Conservation (phyloP, 2,113 vertebrate species). For the Pseudolaguvia tuberculata region DNA sequence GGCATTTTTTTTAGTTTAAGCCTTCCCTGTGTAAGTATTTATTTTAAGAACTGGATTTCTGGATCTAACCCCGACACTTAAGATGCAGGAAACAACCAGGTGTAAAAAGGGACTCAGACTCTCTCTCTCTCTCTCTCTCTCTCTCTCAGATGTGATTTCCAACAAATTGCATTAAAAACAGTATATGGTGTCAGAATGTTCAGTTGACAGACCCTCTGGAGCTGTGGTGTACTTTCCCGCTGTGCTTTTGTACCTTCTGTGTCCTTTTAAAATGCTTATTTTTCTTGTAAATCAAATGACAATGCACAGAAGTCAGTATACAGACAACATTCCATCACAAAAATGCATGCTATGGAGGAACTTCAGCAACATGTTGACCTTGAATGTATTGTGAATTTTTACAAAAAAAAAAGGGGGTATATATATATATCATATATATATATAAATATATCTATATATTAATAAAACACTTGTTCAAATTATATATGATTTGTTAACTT, state of each 20-base stretch:
- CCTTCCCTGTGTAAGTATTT: background rate
- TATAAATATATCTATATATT: conserved; percentile 79
- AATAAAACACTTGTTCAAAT: conserved; percentile 73
- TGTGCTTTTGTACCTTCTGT: conserved; percentile 43
- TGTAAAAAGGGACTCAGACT: background rate
- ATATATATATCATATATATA: no score
- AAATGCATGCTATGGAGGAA: conserved; percentile 75
- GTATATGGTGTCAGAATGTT: background rate
- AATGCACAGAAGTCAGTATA: conserved; percentile 56
- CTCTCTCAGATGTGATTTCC: background rate
- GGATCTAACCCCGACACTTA: background rate
- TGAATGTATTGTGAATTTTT: conserved; percentile 82
- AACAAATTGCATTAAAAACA: no score
- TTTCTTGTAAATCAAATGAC: conserved; percentile 54
- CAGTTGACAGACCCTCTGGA: conserved; percentile 45
- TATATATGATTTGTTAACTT: conserved; percentile 59
- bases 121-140: no score
- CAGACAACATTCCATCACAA: conserved; percentile 58
- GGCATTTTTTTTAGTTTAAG: background rate
- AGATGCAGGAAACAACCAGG: conserved; percentile 11
- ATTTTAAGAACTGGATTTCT: background rate
- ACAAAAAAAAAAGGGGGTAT: conserved; percentile 72
- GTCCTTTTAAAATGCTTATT: conserved; percentile 24
- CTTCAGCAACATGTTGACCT: conserved; percentile 68
- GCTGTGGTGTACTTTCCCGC: conserved; percentile 38